phyloP scores from a whole-genome alignment of 2,888 invertebrate species.

The Rhimphoctona megacephalus region DNA sequence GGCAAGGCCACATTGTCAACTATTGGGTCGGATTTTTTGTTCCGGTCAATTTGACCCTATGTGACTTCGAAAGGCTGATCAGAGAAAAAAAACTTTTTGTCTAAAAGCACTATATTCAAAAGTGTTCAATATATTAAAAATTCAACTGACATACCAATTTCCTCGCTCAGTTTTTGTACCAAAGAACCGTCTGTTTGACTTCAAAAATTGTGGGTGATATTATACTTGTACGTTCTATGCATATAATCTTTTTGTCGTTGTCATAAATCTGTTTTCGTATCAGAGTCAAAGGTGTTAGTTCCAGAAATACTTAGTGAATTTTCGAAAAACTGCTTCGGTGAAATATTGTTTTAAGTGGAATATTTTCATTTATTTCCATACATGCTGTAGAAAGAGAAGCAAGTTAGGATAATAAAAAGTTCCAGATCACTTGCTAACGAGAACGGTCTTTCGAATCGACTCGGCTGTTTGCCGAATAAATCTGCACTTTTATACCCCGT shows the following conservation, averaged over 20 bases:
- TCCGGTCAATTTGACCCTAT: not conserved
- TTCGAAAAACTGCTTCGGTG: not conserved
- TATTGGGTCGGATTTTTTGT: not conserved
- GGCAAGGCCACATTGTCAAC: not conserved
- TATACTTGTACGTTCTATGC: not conserved
- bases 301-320: not conserved
- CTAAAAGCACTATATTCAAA: not conserved
- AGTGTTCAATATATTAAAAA: not conserved
- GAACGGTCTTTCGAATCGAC: conserved; percentile 60
- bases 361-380: not conserved
- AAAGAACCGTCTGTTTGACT: not conserved
- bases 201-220: not conserved
- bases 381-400: not conserved
- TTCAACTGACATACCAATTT: not conserved
- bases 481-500: conserved; percentile 65
- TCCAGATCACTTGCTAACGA: conserved; percentile 76
- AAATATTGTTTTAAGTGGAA: conserved; percentile 8
- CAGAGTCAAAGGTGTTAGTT: not conserved
- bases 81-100: too few species aligned
- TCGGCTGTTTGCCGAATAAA: conserved; percentile 75
- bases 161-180: not conserved
- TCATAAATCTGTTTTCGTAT: not conserved
- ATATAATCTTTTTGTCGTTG: not conserved
- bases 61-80: not conserved
- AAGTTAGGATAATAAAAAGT: conserved; percentile 66